A percentile compares a stretch with the other conserved stretches of the same genome.
phyloP scores from a whole-genome alignment of 1,140 invertebrate species.

The Octopus bimaculoides region DNA sequence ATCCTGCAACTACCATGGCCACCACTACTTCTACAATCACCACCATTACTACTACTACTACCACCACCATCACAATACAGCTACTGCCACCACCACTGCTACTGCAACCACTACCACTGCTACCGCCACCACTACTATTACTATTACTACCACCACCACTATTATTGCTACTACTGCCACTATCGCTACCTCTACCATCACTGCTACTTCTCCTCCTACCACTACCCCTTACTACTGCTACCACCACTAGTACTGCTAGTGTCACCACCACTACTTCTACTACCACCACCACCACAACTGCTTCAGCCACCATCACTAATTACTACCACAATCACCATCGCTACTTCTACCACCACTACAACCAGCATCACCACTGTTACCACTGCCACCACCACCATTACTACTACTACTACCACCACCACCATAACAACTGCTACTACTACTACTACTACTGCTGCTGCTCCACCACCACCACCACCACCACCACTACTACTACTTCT shows the following conservation, averaged over 20 bases:
- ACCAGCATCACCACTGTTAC: no score
- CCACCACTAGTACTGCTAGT: neutral
- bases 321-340: neutral
- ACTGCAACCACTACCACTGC: neutral
- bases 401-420: no score
- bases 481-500: no score
- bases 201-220: neutral
- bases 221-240: neutral
- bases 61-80: neutral
- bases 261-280: neutral
- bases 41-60: neutral
- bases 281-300: neutral
- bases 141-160: neutral
- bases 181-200: neutral
- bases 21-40: neutral
- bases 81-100: neutral
- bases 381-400: no score
- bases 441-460: no score
- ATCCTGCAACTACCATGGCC: neutral
- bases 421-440: no score
- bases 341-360: neutral
- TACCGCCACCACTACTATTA: neutral
- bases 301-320: neutral
- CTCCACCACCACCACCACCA: no score
- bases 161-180: neutral